A percentile compares a stretch with the other conserved stretches of the same genome.
These are phyloP conservation scores for Xestoiulus laeticollis DNA, from an alignment of 2,888 invertebrate genomes.

Conservation along the genomic window DNA sequence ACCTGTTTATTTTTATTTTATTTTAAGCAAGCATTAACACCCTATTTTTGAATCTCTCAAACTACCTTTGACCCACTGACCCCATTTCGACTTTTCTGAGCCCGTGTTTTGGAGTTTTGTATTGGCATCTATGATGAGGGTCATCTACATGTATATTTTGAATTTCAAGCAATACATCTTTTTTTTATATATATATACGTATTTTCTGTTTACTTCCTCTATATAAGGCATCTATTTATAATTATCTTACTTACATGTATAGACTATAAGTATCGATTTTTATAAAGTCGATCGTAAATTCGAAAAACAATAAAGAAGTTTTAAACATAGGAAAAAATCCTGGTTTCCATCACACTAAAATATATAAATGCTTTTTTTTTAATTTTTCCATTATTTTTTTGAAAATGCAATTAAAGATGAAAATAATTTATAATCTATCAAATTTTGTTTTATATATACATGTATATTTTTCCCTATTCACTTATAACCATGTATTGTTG, in stretches of 20 bases:
- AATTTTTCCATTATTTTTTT: too few relatives aligned
- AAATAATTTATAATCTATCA: too few relatives aligned
- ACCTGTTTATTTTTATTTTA: constrained; percentile 17
- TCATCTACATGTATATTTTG: not conserved
- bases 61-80: constrained; percentile 32
- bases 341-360: too few relatives aligned
- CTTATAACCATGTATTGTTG: too few relatives aligned
- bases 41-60: constrained; percentile 34
- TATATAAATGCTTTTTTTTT: too few relatives aligned
- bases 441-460: too few relatives aligned
- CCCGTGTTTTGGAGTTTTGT: not conserved
- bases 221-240: too few relatives aligned
- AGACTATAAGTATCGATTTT: not conserved
- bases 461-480: too few relatives aligned
- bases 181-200: not conserved
- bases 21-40: constrained; percentile 17
- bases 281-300: not conserved
- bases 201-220: not conserved
- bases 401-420: too few relatives aligned
- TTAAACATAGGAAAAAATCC: too few relatives aligned
- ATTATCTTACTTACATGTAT: not conserved
- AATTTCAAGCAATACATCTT: not conserved
- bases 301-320: not conserved
- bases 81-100: not conserved
- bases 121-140: not conserved